These are phyloP conservation scores for Seriola rivoliana DNA, from an alignment of 2,113 vertebrate genomes.

Conservation along the genomic window DNA sequence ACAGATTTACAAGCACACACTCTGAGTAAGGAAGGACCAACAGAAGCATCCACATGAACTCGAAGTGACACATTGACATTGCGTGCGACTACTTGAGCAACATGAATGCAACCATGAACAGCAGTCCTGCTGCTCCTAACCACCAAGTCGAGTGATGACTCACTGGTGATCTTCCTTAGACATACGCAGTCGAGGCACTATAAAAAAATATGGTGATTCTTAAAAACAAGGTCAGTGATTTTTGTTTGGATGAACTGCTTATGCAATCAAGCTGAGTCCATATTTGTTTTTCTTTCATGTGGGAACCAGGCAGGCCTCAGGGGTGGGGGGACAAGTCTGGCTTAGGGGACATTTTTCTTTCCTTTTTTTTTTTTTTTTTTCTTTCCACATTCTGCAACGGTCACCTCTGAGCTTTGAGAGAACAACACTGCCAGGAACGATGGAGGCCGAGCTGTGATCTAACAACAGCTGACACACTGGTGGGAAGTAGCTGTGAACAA, in stretches of 20 bases:
- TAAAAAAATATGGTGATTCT: conserved; percentile 32
- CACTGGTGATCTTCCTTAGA: conserved; percentile 44
- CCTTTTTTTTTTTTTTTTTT: background rate
- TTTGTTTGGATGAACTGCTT: conserved; percentile 50
- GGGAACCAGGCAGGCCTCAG: conserved; percentile 37
- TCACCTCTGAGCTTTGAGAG: conserved; percentile 73
- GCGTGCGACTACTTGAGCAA: conserved; percentile 18
- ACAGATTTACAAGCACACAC: conserved; percentile 14
- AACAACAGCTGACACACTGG: conserved; percentile 74
- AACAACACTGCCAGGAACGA: conserved; percentile 73
- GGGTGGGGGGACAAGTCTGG: conserved; percentile 36
- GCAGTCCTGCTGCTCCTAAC: conserved; percentile 20
- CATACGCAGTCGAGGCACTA: conserved; percentile 34
- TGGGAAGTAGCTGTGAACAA: conserved; percentile 66
- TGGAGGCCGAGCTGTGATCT: conserved; percentile 68
- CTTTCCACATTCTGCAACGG: conserved; percentile 27
- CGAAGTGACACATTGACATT: conserved; percentile 27
- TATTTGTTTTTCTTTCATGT: conserved; percentile 56
- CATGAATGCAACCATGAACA: conserved; percentile 10
- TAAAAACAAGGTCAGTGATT: conserved; percentile 59
- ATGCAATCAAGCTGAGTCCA: conserved; percentile 61
- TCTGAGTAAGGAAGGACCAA: conserved; percentile 1
- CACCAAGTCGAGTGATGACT: conserved; percentile 54
- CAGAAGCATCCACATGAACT: background rate
- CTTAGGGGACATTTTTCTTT: conserved; percentile 53